Evolutionary conservation across 2,113 vertebrate species (phyloP).

Genomic region (Tapirus terrestris): DNA sequence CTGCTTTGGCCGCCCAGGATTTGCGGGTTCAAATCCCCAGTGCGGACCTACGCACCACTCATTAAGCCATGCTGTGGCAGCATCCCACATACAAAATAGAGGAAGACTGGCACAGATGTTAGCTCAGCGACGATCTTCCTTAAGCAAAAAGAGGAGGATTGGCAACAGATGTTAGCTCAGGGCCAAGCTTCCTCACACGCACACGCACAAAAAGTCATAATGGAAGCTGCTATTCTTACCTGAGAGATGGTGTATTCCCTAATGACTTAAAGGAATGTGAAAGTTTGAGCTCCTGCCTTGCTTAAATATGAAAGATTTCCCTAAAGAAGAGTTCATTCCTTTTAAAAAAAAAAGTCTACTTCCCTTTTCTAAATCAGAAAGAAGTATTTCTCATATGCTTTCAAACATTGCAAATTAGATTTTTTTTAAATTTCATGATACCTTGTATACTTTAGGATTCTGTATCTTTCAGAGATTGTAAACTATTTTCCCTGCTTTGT

Average conservation of each 20-base stretch:
- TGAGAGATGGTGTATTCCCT: background rate
- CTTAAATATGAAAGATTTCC: background rate
- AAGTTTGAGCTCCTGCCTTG: background rate
- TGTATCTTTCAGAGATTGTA: background rate
- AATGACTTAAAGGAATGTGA: background rate
- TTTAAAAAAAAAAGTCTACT: background rate
- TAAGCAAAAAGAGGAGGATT: no score
- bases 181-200: no score
- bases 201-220: background rate
- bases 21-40: no score
- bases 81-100: no score
- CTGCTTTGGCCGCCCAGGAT: no score
- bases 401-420: background rate
- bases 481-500: background rate
- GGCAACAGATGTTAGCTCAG: no score
- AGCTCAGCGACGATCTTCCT: no score
- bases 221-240: background rate
- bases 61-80: no score
- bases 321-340: background rate
- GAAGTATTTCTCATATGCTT: background rate
- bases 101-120: no score
- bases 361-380: background rate
- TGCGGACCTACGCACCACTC: no score
- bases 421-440: accelerated
- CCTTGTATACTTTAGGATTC: accelerated